phyloP scores from a whole-genome alignment of 1,140 invertebrate genomes.

The Spodoptera frugiperda region DNA sequence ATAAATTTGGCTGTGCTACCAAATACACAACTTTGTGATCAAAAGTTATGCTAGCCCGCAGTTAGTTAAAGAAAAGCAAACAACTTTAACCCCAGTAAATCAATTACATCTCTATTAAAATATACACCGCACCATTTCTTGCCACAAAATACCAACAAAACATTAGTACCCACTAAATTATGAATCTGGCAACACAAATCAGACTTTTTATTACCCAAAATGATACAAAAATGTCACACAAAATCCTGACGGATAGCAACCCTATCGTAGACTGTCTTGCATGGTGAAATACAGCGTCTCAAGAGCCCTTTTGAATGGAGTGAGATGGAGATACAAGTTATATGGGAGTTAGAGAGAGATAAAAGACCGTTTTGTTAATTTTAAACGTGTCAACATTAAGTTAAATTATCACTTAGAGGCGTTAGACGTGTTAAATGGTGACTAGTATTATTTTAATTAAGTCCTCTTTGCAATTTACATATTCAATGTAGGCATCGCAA shows the following conservation, averaged over 20 bases:
- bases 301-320: conserved; percentile 8
- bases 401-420: conserved; percentile 36
- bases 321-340: conserved; percentile 17
- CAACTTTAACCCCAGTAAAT: no score
- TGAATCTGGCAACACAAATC: background rate
- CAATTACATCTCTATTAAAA: no score
- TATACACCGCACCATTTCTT: no score
- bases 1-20: no score
- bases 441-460: conserved; percentile 28
- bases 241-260: conserved; percentile 26
- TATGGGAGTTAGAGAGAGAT: background rate
- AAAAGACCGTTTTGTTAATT: conserved; percentile 24
- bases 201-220: background rate
- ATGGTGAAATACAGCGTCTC: conserved; percentile 26
- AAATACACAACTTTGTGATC: no score
- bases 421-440: background rate
- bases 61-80: no score
- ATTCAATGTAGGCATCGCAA: no score
- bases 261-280: conserved; percentile 17
- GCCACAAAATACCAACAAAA: no score
- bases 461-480: background rate
- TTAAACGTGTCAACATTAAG: conserved; percentile 15
- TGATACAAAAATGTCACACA: conserved; percentile 5
- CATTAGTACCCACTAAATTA: conserved; percentile 1
- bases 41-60: no score